These are phyloP conservation scores for Cettia cetti DNA, from an alignment of 2,113 vertebrate genomes.

Conservation along the genomic window DNA sequence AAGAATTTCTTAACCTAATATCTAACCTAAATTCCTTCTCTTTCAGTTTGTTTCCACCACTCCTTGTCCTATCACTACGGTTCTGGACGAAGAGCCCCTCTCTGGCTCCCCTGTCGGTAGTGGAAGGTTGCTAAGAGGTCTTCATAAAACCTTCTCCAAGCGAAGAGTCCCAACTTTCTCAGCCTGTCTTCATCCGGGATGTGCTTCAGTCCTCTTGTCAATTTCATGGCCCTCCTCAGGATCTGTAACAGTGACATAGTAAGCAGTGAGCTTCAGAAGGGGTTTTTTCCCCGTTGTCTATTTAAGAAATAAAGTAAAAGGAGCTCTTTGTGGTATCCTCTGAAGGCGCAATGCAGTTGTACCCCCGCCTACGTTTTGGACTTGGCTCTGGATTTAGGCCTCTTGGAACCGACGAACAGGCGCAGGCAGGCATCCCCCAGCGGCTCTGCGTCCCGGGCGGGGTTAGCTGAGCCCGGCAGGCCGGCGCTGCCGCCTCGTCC, in stretches of 20 bases:
- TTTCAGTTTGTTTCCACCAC: neutral
- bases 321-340: neutral
- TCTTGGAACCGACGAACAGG: too few relatives aligned
- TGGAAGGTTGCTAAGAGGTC: neutral
- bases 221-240: neutral
- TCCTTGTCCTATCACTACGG: neutral
- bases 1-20: neutral
- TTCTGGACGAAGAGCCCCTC: neutral
- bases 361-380: neutral
- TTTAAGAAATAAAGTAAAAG: accelerated
- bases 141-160: neutral
- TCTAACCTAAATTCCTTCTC: neutral
- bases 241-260: neutral
- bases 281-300: accelerated
- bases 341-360: too few relatives aligned
- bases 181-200: neutral
- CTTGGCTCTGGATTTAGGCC: neutral
- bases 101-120: neutral
- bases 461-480: accelerated
- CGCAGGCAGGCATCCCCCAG: too few relatives aligned
- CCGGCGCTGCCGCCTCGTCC: too few relatives aligned
- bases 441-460: accelerated
- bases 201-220: neutral
- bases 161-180: neutral
- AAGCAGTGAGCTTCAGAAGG: neutral